Base-by-base conservation (phyloP, 1,140 invertebrate species). In the Paralvinella palmiformis region DNA sequence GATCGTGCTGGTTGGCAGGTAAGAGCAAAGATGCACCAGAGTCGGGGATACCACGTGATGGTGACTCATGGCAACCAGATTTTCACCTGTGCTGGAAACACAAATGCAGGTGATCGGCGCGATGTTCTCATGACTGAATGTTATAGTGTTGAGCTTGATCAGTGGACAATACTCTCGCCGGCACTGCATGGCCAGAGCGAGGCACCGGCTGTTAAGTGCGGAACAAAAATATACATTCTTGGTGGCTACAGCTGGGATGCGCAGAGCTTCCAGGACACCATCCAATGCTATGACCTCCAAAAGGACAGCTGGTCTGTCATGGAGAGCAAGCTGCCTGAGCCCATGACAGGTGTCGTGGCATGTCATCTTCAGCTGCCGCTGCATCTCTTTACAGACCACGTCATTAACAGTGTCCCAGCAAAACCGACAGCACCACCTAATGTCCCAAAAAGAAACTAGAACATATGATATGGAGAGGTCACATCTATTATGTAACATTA, bases 231-330 rank as follows among this genome's bases (percentile, higher is more conserved):
- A 17, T 66, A 59, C 37, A 66, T 66, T 32, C 59, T 66, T 2
- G 64, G 64, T 29, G 64, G 64, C 0, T 66, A 66, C 59, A 66
- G 64, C 59, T 66, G 64, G 64, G 64, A 66, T 45, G 59, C 59
- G 2, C 64, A 66, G 50, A 66, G 64, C 35, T 66, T 66, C 58
- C 64, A 66, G 35, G 64, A 66, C 41, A 63, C 45, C 29, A 56
- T 62, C n/a, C 64, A 66, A 35, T 15, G 27, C 7, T 66, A 62
- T 20, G 59, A 66, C 53, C 27, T 66, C 13, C 59, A 66, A 7
- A 57, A 53, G 1, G 52, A 66, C 31, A 36, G 35, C 6, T 66
- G 64, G 64, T 59, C 62, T 33, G 15, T 62, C 10, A 33, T 62
- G 17, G 48, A 61, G 17, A 56, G 27, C 33, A 56, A 62, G 41